phyloP scores from a whole-genome alignment of 2,888 invertebrate genomes.

The Calliphora vomitoria region DNA sequence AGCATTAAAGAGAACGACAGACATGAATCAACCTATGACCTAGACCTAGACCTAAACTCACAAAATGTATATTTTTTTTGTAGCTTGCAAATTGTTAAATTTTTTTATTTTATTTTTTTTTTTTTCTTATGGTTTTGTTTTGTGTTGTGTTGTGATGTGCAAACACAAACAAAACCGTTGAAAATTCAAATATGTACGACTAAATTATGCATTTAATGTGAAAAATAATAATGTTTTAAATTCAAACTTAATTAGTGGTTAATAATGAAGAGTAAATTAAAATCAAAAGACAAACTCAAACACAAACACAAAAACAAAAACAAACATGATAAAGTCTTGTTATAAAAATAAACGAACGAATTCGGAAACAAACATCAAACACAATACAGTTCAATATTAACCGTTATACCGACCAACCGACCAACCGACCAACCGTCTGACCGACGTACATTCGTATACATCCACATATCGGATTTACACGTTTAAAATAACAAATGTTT shows the following conservation, averaged over 20 bases:
- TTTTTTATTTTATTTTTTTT: too few relatives aligned
- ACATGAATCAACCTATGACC: slow-evolving; percentile 58
- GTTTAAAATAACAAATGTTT: too few relatives aligned
- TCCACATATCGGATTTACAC: too few relatives aligned
- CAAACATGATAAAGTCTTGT: not conserved
- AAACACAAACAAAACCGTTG: slow-evolving; percentile 35
- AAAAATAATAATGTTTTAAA: slow-evolving; percentile 42
- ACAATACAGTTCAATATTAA: not conserved
- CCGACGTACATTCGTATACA: not conserved
- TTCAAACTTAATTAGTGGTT: slow-evolving; percentile 8
- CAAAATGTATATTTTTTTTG: not conserved
- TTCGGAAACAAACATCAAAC: slow-evolving; percentile 45
- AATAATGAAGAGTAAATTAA: slow-evolving; percentile 10
- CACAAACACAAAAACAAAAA: not conserved
- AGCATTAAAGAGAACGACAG: slow-evolving; percentile 40
- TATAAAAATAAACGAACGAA: slow-evolving; percentile 35
- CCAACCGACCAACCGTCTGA: too few relatives aligned
- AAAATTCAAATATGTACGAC: slow-evolving; percentile 16
- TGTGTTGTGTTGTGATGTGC: too few relatives aligned
- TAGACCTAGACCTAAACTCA: slow-evolving; percentile 69
- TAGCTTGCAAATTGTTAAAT: slow-evolving; percentile 4
- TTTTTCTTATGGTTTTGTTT: too few relatives aligned
- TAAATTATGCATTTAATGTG: slow-evolving; percentile 15
- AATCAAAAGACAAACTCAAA: not conserved
- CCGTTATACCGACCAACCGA: not conserved